A percentile compares a stretch with the other conserved stretches of the same genome.
These are phyloP conservation scores for Polypedilum vanderplanki DNA, from an alignment of 1,140 invertebrate genomes.

Conservation along the genomic window DNA sequence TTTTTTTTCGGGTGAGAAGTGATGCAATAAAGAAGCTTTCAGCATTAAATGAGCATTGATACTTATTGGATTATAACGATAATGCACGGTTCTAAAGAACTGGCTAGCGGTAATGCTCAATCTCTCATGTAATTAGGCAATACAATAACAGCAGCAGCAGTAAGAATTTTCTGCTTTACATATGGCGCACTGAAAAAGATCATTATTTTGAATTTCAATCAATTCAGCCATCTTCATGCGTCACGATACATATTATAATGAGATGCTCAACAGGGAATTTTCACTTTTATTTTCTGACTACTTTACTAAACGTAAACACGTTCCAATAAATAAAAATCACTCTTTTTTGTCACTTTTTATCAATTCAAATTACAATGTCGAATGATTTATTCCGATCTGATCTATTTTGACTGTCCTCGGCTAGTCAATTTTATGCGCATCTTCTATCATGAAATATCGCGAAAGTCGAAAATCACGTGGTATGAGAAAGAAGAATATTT, in stretches of 20 bases:
- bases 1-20: not conserved
- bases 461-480: no score
- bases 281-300: not conserved
- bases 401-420: not conserved
- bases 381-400: not conserved
- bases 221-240: no score
- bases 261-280: not conserved
- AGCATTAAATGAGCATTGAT: not conserved
- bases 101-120: not conserved
- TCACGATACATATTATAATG: no score
- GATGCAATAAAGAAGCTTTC: conserved; percentile 12
- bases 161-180: no score
- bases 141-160: not conserved
- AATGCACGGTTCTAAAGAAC: conserved; percentile 8
- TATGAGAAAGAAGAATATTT: no score
- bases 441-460: not conserved
- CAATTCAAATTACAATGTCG: conserved; percentile 19
- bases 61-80: not conserved
- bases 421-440: not conserved
- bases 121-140: not conserved
- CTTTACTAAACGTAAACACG: not conserved
- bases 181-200: no score
- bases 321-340: not conserved
- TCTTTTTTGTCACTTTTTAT: not conserved
- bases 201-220: no score